Evolutionary conservation across 2,113 vertebrate species (phyloP).

Genomic region (Xiphophorus couchianus): DNA sequence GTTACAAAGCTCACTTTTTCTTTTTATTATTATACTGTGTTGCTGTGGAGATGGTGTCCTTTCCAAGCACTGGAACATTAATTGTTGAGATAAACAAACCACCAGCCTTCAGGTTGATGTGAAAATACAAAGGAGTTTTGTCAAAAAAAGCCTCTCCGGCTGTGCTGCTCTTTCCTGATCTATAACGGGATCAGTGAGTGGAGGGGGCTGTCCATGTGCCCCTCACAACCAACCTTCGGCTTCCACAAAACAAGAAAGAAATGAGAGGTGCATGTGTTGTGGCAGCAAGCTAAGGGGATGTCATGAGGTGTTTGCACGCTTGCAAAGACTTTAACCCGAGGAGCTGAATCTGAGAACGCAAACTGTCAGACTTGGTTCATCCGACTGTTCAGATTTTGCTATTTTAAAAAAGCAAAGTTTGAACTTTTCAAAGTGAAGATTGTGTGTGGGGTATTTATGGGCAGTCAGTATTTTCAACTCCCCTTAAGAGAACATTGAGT

Average conservation of each 20-base stretch:
- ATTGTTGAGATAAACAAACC: slow-evolving; percentile 47
- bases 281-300: neutral
- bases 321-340: too few species aligned
- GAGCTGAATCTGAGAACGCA: neutral
- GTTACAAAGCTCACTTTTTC: slow-evolving; percentile 30
- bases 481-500: neutral
- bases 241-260: neutral
- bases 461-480: neutral
- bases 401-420: neutral
- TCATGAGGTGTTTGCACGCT: slow-evolving; percentile 1
- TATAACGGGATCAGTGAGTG: slow-evolving; percentile 17
- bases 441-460: neutral
- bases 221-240: neutral
- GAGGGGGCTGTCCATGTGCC: slow-evolving; percentile 3
- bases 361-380: neutral
- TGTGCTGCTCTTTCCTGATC: slow-evolving; percentile 10
- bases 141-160: neutral
- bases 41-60: neutral
- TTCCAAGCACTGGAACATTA: slow-evolving; percentile 17
- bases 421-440: neutral
- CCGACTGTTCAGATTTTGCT: neutral
- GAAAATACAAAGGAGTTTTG: slow-evolving; percentile 49
- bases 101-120: slow-evolving; percentile 28
- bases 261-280: neutral
- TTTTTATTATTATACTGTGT: neutral